phyloP scores from a whole-genome alignment of 1,140 invertebrate genomes.

The Cydia splendana region DNA sequence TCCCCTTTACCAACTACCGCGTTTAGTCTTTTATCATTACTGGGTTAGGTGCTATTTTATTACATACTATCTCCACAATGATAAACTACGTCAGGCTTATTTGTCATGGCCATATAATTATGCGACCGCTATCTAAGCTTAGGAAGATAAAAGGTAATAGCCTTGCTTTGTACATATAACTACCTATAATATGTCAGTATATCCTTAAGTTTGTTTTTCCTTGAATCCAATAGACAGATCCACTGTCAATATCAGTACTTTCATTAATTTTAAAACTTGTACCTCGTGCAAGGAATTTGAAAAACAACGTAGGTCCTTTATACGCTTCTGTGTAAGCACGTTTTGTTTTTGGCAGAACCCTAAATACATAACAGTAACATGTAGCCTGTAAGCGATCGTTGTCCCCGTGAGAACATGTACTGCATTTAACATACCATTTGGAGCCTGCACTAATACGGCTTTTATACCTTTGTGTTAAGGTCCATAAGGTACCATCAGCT shows the following conservation, averaged over 20 bases:
- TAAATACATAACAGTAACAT: conserved; percentile 24
- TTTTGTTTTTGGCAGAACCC: background rate
- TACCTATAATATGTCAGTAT: background rate
- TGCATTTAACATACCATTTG: conserved; percentile 17
- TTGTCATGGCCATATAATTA: background rate
- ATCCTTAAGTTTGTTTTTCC: background rate
- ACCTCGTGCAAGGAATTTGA: background rate
- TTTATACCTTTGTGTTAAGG: background rate
- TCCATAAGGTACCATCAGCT: background rate
- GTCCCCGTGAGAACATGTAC: conserved; percentile 6
- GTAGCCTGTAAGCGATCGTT: conserved; percentile 8
- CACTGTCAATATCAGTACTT: background rate
- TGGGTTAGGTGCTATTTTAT: background rate
- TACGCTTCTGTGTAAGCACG: background rate
- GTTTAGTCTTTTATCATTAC: background rate
- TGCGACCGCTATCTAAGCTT: background rate
- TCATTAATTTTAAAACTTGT: too few species aligned
- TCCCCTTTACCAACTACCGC: too few species aligned
- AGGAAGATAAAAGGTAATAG: background rate
- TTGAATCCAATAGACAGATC: background rate
- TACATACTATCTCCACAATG: background rate
- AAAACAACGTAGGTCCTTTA: background rate
- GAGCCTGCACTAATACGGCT: background rate
- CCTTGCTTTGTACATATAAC: background rate
- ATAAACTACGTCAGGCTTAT: conserved; percentile 8